Conservation (phyloP, 2,888 invertebrate species). For the Clistopyga incitator region DNA sequence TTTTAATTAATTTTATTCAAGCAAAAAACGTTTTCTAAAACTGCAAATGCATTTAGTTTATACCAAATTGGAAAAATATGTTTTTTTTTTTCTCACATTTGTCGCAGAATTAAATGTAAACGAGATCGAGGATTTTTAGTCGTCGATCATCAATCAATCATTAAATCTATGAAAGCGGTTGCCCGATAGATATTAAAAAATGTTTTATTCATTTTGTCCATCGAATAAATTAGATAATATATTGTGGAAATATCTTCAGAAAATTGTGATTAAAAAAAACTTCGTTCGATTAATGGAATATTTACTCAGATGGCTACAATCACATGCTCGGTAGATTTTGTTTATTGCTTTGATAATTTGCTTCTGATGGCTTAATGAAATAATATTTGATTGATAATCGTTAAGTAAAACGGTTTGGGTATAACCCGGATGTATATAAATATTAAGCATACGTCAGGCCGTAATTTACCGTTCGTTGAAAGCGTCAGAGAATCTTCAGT, state of each 20-base stretch:
- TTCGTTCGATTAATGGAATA: neutral
- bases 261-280: neutral
- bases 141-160: too few species aligned
- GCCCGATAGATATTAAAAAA: too few species aligned
- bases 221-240: too few species aligned
- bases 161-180: too few species aligned
- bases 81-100: neutral
- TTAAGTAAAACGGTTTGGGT: neutral
- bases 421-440: neutral
- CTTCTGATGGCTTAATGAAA: neutral
- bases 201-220: too few species aligned
- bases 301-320: neutral
- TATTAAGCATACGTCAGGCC: conserved; percentile 10
- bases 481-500: conserved; percentile 39
- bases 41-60: neutral
- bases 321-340: neutral
- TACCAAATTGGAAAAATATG: too few species aligned
- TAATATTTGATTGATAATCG: neutral
- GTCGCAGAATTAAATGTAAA: neutral
- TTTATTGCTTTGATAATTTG: neutral
- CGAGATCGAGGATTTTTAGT: neutral
- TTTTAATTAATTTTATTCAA: neutral
- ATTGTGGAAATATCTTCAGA: too few species aligned
- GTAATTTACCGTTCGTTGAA: conserved; percentile 64
- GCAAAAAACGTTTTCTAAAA: neutral